phyloP scores from a whole-genome alignment of 1,140 invertebrate genomes.

The Drosophila bocki region DNA sequence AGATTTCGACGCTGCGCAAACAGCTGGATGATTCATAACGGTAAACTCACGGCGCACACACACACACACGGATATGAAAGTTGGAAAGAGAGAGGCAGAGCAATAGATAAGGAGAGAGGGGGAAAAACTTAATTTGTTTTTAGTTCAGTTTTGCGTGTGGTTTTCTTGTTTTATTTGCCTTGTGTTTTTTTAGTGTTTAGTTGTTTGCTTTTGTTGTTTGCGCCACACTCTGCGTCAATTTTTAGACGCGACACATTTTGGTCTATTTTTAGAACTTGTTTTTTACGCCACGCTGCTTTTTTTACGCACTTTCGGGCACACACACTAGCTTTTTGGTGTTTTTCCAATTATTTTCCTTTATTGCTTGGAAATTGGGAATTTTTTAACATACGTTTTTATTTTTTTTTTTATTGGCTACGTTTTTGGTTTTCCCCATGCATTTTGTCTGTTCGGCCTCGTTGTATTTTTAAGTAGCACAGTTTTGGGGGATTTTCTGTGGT shows the following conservation, averaged over 20 bases:
- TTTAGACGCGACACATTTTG: constrained; percentile 62
- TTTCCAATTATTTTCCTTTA: constrained; percentile 42
- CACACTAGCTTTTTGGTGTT: constrained; percentile 14
- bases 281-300: constrained; percentile 51
- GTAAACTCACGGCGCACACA: constrained; percentile 47
- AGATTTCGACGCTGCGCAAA: constrained; percentile 71
- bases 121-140: constrained; percentile 51
- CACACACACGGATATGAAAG: constrained; percentile 15
- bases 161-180: constrained; percentile 27
- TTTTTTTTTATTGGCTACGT: constrained; percentile 16
- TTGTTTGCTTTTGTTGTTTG: constrained; percentile 61
- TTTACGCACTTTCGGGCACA: constrained; percentile 50
- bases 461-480: constrained; percentile 74
- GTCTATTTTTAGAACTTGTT: constrained; percentile 65
- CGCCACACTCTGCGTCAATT: constrained; percentile 52
- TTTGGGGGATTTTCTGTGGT: constrained; percentile 71
- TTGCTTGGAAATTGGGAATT: constrained; percentile 28
- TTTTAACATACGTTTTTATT: constrained; percentile 7
- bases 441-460: constrained; percentile 27
- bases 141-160: constrained; percentile 52
- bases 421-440: constrained; percentile 23
- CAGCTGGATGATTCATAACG: constrained; percentile 76
- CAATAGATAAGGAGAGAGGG: not conserved
- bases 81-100: constrained; percentile 19
- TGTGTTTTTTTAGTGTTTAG: constrained; percentile 41